These are phyloP conservation scores for Muntiacus muntjak DNA, from an alignment of 2,113 vertebrate species.

Conservation along the genomic window DNA sequence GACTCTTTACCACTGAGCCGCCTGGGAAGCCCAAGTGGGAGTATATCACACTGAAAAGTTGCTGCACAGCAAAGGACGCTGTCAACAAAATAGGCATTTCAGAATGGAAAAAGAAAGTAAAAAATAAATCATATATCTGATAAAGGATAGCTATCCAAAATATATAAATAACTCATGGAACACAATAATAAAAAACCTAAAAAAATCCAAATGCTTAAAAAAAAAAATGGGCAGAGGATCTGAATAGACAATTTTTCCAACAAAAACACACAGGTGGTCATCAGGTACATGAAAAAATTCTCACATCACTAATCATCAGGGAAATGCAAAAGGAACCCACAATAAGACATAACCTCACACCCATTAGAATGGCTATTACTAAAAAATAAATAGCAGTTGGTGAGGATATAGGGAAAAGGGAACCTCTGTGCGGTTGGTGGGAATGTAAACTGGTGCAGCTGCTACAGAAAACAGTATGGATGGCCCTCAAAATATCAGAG, in stretches of 20 bases:
- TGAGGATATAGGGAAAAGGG: neutral
- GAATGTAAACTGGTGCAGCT: neutral
- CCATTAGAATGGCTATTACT: neutral
- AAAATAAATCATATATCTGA: neutral
- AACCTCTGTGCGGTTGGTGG: neutral
- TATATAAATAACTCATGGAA: neutral
- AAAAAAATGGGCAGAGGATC: neutral
- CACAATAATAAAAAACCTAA: neutral
- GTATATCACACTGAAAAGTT: neutral
- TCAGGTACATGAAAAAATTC: neutral
- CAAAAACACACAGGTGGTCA: neutral
- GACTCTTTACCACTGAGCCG: neutral
- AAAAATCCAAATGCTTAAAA: neutral
- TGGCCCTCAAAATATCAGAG: neutral
- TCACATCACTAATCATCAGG: neutral
- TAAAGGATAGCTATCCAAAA: neutral
- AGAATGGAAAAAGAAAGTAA: neutral
- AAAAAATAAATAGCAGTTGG: neutral
- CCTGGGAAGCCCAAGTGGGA: neutral
- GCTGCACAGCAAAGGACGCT: neutral
- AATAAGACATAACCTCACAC: neutral
- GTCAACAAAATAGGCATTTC: neutral
- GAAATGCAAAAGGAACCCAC: neutral
- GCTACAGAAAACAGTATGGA: neutral
- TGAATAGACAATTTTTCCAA: neutral